Percentiles rank a stretch among this genome's conserved stretches.
Evolutionary conservation across 2,888 invertebrate species (phyloP).

Genomic region (Tinea trinotella): DNA sequence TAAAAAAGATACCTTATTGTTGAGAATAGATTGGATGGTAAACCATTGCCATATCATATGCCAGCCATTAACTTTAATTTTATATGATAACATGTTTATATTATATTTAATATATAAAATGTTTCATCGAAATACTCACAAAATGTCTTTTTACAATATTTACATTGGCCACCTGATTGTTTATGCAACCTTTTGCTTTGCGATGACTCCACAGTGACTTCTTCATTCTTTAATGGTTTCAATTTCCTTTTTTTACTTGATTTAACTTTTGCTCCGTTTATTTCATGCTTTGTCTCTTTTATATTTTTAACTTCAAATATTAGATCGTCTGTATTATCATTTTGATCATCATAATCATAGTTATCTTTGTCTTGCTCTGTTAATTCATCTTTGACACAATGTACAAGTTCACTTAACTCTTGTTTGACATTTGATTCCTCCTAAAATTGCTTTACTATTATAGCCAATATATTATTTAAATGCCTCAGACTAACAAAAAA

Average conservation of each 20-base stretch:
- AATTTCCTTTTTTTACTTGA: not conserved
- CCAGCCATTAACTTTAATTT: no score
- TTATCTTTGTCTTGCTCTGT: not conserved
- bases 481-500: no score
- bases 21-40: no score
- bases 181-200: not conserved
- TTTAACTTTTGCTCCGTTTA: not conserved
- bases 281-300: not conserved
- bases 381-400: not conserved
- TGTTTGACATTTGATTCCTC: not conserved
- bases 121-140: not conserved
- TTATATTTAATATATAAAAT: no score
- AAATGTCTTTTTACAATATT: not conserved
- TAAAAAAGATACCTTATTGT: no score
- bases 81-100: no score
- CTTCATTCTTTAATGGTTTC: constrained; percentile 1
- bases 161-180: constrained; percentile 5
- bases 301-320: not conserved
- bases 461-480: no score
- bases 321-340: not conserved
- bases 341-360: not conserved
- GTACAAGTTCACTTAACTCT: not conserved
- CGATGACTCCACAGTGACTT: not conserved
- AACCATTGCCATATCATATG: no score
- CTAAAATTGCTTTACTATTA: not conserved